These are phyloP conservation scores for Argentina silus DNA, from an alignment of 2,797 vertebrate genomes.

Conservation along the genomic window DNA sequence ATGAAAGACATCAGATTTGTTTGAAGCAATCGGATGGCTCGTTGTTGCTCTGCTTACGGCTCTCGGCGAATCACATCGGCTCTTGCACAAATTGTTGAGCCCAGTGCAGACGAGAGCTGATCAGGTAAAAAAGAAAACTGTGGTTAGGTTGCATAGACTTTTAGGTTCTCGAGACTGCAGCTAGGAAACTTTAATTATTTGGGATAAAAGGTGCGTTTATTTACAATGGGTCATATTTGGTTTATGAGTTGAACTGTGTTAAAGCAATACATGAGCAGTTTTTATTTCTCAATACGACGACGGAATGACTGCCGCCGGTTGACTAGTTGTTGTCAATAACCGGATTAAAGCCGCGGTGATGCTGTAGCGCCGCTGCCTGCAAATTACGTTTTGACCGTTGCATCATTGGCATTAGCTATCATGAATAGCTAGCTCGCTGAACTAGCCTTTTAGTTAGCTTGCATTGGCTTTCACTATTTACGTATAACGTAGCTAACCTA, in stretches of 20 bases:
- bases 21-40: conserved; percentile 5
- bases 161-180: neutral
- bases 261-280: neutral
- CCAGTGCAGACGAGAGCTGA: neutral
- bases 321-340: neutral
- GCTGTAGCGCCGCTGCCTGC: neutral
- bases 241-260: neutral
- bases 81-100: conserved; percentile 12
- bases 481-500: too few species aligned
- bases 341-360: neutral
- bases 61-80: conserved; percentile 58
- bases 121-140: too few species aligned
- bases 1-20: neutral
- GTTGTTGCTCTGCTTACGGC: conserved; percentile 3
- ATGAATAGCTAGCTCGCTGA: too few species aligned
- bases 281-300: neutral
- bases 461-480: too few species aligned
- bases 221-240: neutral
- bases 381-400: neutral
- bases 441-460: too few species aligned
- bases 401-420: too few species aligned
- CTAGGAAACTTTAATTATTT: conserved; percentile 8
- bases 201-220: neutral
- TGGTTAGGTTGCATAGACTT: conserved; percentile 18
- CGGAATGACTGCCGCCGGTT: neutral